These are phyloP conservation scores for Drosophila pegasa DNA, from an alignment of 2,888 invertebrate genomes.

Conservation along the genomic window DNA sequence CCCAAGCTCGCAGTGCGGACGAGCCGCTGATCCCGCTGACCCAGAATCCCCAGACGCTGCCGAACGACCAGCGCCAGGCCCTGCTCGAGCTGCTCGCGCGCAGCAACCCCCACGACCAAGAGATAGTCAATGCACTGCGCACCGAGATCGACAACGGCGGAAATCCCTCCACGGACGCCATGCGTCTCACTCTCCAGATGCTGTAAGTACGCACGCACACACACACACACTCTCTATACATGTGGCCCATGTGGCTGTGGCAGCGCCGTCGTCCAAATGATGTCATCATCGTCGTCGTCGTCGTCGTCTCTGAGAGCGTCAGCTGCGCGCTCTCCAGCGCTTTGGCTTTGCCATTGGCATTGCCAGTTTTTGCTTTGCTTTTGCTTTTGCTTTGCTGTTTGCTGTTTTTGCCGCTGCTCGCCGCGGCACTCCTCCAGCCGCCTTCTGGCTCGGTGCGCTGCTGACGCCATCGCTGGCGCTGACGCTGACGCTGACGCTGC, in stretches of 20 bases:
- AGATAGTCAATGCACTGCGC: constrained; percentile 46
- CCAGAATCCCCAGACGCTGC: constrained; percentile 48
- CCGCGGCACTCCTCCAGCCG: constrained; percentile 2
- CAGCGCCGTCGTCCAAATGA: constrained; percentile 47
- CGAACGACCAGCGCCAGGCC: constrained; percentile 37
- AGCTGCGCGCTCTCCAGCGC: constrained; percentile 35
- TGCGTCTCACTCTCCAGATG: constrained; percentile 47
- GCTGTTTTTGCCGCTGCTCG: not conserved
- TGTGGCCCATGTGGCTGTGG: not conserved
- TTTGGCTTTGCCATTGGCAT: constrained; percentile 28
- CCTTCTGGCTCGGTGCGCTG: constrained; percentile 44
- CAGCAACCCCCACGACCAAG: constrained; percentile 43
- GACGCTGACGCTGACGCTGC: constrained; percentile 61
- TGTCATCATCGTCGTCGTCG: constrained; percentile 63
- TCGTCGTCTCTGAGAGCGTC: constrained; percentile 31
- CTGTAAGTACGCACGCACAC: constrained; percentile 52
- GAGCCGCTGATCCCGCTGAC: constrained; percentile 44
- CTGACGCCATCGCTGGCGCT: constrained; percentile 69
- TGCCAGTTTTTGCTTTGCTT: constrained; percentile 15
- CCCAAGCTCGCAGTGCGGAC: not conserved
- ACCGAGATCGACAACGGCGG: constrained; percentile 14
- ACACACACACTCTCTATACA: not conserved
- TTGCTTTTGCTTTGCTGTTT: no score
- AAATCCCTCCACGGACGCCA: constrained; percentile 30
- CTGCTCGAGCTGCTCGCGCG: constrained; percentile 48